Evolutionary conservation across 2,113 vertebrate species (phyloP), one percentile per base, ranked within the genome.

Genomic region (Oryzias celebensis): DNA sequence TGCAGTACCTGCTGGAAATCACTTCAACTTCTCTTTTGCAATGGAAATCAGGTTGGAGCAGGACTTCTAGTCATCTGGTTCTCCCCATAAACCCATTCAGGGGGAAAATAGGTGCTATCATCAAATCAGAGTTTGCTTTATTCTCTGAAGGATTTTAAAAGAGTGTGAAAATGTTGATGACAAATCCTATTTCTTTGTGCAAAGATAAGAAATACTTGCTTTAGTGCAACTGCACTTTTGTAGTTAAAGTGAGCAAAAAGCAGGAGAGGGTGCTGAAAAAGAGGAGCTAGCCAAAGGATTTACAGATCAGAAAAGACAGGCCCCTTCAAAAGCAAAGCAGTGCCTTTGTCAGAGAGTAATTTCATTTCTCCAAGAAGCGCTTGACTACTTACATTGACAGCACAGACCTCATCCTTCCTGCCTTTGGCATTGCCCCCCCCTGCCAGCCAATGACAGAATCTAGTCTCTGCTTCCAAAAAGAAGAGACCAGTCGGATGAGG

Each of bases 301-400:
- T 87, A 82, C 74, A 85, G 78, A 86, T 89, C 71, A 85, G 80
- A 88, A 86, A 79, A 85, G 74, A 77, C 78, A 77, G 76, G 54
- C 80, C 72, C 83, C 81, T 88, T 90, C 80, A 85, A 85, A 90
- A 86, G 87, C 78, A 73, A 79, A 80, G 85, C 81, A 73, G 61
- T 69, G 72, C 81, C 85, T 88, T 91, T 89, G 87, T 91, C 85
- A 87, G 77, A 82, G 78, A 87, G 87, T 90, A 88, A 92, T 90
- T 92, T 88, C 85, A 91, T 90, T 91, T 90, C 83, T 85, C 84
- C 81, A 92, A 89, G 85, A 90, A 87, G 80, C 80, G 87, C 84
- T 88, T 85, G 85, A 88, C 80, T 89, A 87, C 84, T 84, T 84
- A 80, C 84, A 81, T 71, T 87, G 90, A 87, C 88, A 88, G 89